Base-by-base conservation (phyloP, 2,888 invertebrate species). In the Eilema griseolum region DNA sequence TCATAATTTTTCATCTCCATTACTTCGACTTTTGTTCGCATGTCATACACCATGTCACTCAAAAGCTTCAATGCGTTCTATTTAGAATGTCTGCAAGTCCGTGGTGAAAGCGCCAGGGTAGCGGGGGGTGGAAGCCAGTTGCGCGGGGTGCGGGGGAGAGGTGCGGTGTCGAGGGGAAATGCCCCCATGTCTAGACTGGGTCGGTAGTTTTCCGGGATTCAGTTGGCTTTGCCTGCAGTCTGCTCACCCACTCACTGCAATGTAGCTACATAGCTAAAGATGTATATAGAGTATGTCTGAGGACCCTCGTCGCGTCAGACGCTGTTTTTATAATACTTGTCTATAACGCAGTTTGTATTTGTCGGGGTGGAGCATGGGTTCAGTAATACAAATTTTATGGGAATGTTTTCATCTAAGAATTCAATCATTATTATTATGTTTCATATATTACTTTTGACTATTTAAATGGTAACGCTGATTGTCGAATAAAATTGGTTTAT, bases 171-270 rank as follows among this genome's bases (percentile, higher is more conserved):
- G 87, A 88, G 92, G 94, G 93, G 93, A 92, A 91, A 88, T 93
- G 94, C 95, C 95, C 93, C 95, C 95, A 93, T 89, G 95, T 95
- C 95, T 95, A 95, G 95, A 95, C 95, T 95, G 95, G 95, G 95
- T 95, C 95, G 95, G 94, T 95, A 95, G 95, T 95, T 95, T 94
- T 95, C 95, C 95, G 92, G 95, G 95, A 94, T 95, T 94, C 95
- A 93, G 92, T 86, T 91, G 90, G 91, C 92, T 92, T 92, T 93
- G 93, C 89, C 93, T 94, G 95, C 95, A 95, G 94, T 93, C 90
- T 90, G 90, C 87, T 93, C 92, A 93, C 93, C 94, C 94, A 94
- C 94, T 94, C 94, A 92, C 90, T 93, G 94, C 93, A 93, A 86
- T 90, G 84, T 91, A 89, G 81, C 87, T 89, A 89, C 86, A 85